Percentiles rank a stretch among this genome's conserved stretches.
These are phyloP conservation scores for Gadus chalcogrammus DNA, from an alignment of 2,113 vertebrate genomes.

Conservation along the genomic window DNA sequence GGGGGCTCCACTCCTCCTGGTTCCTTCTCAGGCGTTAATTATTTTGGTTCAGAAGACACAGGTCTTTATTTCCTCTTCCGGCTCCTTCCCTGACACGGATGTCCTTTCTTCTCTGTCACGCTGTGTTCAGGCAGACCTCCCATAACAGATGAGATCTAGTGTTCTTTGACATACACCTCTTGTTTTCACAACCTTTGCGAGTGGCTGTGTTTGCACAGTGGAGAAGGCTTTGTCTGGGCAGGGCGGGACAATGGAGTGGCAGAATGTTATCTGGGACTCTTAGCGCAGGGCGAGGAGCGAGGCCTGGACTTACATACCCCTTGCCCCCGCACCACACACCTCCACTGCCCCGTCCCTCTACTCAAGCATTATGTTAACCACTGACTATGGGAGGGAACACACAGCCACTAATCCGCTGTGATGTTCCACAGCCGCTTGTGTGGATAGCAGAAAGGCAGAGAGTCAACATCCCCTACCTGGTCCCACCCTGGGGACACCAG, in stretches of 20 bases:
- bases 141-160: conserved; percentile 56
- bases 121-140: conserved; percentile 69
- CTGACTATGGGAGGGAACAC: conserved; percentile 43
- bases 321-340: background rate
- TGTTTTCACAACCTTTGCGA: conserved; percentile 69
- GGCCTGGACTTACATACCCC: conserved; percentile 58
- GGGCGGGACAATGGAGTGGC: conserved; percentile 50
- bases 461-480: conserved; percentile 49
- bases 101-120: conserved; percentile 63
- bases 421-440: conserved; percentile 50
- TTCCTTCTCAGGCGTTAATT: conserved; percentile 57
- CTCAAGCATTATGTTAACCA: conserved; percentile 45
- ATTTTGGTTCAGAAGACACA: conserved; percentile 57
- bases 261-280: conserved; percentile 61
- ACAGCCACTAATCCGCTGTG: conserved; percentile 50
- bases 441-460: conserved; percentile 46
- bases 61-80: conserved; percentile 31
- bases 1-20: conserved; percentile 39
- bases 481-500: background rate
- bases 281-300: conserved; percentile 46
- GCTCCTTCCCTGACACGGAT: conserved; percentile 57
- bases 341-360: conserved; percentile 17
- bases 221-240: conserved; percentile 64
- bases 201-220: conserved; percentile 61
- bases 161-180: conserved; percentile 63